Base-by-base conservation (phyloP, 2,888 invertebrate species). In the Noctua comes region DNA sequence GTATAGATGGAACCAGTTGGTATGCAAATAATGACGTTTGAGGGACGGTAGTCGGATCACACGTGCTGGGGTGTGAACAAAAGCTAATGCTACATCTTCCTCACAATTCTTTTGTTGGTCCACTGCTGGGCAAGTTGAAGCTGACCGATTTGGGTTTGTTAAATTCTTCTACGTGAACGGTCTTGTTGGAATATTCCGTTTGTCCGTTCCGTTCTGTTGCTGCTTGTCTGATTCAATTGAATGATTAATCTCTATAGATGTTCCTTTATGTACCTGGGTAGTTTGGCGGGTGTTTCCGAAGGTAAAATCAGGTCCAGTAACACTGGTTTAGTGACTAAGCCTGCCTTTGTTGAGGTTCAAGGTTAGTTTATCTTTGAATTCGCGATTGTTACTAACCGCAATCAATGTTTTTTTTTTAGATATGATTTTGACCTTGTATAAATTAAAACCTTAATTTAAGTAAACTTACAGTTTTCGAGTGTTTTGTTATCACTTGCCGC, bases 1-100 rank as follows among this genome's bases (percentile, higher is more conserved):
- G 96, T 95, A 97, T 96, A 94, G 95, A 94, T 90, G 93, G 94
- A 95, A 96, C 96, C 96, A 94, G 96, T 95, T 93, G 95, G 95
- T 96, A 97, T 96, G 97, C 97, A 96, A 97, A 97, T 97, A 96
- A 94, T 95, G 92, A 92, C 86, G 89, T 92, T 92, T 93, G 95
- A 94, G 94, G 92, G 94, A 94, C 94, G 88, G 95, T 94, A 95
- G 95, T 94, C 91, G 91, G 91, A 93, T 94, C 96, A 96, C 96
- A 97, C 96, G 96, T 97, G 96, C 94, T 95, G 90, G 91, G 93
- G 91, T 92, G 89, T 91, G 90, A 89, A 96, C 93, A 95, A 95
- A 94, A 92, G 88, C 92, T 95, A 95, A 95, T 94, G 96, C 95
- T 94, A 95, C 95, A 94, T 95, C 94, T 95, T 93, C 92, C 87